Conservation (phyloP, 1,140 invertebrate species). For the Palaemon carinicauda region DNA sequence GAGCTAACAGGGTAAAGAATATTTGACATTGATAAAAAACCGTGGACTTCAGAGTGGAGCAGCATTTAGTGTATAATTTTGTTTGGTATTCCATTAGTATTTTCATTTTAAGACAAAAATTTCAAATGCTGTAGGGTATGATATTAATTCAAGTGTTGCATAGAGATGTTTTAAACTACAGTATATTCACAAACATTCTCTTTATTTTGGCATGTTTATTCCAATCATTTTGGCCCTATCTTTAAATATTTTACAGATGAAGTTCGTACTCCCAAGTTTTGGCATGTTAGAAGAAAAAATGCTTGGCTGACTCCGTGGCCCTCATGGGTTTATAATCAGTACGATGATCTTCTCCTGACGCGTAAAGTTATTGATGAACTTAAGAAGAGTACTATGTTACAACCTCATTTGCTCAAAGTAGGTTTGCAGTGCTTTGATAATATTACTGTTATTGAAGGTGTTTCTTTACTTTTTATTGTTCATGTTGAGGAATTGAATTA, state of each 20-base stretch:
- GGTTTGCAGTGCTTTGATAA: neutral
- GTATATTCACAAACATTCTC: neutral
- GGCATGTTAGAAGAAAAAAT: slow-evolving; percentile 29
- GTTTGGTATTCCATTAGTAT: no score
- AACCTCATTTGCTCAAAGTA: slow-evolving; percentile 61
- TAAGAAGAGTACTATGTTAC: slow-evolving; percentile 60
- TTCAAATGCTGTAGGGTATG: no score
- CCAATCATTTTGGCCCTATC: no score
- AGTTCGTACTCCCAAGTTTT: slow-evolving; percentile 26
- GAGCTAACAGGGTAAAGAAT: no score
- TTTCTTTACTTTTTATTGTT: neutral
- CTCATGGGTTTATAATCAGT: slow-evolving; percentile 75
- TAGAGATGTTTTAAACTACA: no score
- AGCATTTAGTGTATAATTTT: no score
- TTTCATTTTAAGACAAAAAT: no score
- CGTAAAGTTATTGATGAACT: slow-evolving; percentile 66
- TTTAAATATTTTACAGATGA: neutral
- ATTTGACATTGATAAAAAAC: no score
- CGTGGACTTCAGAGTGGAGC: no score
- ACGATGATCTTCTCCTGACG: slow-evolving; percentile 71
- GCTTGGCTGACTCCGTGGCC: slow-evolving; percentile 67
- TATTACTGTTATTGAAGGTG: neutral
- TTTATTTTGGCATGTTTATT: neutral
- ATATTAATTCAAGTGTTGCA: no score
- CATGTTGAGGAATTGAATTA: no score